These are phyloP conservation scores for Microcebus murinus DNA, from an alignment of 2,113 vertebrate species.

Conservation along the genomic window DNA sequence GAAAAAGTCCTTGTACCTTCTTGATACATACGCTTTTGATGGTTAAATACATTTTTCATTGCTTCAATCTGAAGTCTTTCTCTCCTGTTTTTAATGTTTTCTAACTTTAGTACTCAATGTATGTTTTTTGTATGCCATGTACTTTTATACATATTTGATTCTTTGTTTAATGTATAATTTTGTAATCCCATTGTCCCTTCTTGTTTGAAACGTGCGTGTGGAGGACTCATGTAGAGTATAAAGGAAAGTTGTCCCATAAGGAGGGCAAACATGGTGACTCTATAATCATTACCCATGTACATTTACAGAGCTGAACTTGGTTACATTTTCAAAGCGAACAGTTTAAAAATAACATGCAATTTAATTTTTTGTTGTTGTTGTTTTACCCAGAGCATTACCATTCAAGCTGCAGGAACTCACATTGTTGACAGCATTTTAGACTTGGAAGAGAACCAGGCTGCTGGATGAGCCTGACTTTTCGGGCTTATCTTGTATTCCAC, in stretches of 20 bases:
- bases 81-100: background rate
- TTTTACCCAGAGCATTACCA: constrained; percentile 45
- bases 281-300: background rate
- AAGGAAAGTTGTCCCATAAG: background rate
- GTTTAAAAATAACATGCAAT: constrained; percentile 46
- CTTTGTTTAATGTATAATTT: constrained; percentile 27
- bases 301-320: constrained; percentile 12
- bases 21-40: background rate
- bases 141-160: background rate
- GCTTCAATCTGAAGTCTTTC: background rate
- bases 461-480: constrained; percentile 24
- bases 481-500: constrained; percentile 55
- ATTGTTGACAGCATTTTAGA: constrained; percentile 1
- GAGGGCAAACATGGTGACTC: background rate
- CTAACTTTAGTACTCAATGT: background rate
- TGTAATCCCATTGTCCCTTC: background rate
- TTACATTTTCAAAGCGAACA: constrained; percentile 46
- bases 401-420: background rate
- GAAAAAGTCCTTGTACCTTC: background rate
- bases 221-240: background rate
- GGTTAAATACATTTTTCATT: background rate
- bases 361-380: constrained; percentile 58
- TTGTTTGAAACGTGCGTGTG: background rate
- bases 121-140: background rate
- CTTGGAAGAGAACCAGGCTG: background rate